These are phyloP conservation scores for Vulpes vulpes DNA, from an alignment of 2,113 vertebrate genomes.

Conservation along the genomic window DNA sequence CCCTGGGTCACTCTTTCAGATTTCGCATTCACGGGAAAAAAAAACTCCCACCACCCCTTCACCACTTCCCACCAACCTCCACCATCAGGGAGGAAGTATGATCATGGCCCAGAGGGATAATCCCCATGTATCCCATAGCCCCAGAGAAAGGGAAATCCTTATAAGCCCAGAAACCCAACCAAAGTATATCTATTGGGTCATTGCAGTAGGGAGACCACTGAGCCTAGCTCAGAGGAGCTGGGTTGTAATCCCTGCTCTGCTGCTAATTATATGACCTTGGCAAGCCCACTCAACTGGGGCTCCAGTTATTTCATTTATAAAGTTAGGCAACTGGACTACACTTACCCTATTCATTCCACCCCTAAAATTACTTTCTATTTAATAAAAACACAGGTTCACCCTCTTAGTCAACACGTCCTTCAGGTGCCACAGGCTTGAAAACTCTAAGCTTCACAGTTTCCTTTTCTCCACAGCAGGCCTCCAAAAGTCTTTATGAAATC, in stretches of 20 bases:
- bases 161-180: background rate
- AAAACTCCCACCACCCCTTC: background rate
- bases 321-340: background rate
- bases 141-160: background rate
- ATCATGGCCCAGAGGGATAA: background rate
- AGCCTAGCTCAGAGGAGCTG: background rate
- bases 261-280: background rate
- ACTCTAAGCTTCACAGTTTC: background rate
- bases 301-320: constrained; percentile 36
- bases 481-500: background rate
- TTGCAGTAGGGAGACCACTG: background rate
- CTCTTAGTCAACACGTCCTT: background rate
- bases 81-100: background rate
- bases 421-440: background rate
- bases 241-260: background rate
- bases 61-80: background rate
- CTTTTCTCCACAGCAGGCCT: background rate
- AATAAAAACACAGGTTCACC: background rate
- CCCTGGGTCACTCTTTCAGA: background rate
- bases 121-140: background rate
- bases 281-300: background rate
- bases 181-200: background rate
- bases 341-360: background rate
- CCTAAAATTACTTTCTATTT: background rate
- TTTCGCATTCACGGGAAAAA: background rate